A percentile compares a stretch with the other conserved stretches of the same genome.
These are phyloP conservation scores for Melospiza georgiana DNA, from an alignment of 2,113 vertebrate genomes.

Conservation along the genomic window DNA sequence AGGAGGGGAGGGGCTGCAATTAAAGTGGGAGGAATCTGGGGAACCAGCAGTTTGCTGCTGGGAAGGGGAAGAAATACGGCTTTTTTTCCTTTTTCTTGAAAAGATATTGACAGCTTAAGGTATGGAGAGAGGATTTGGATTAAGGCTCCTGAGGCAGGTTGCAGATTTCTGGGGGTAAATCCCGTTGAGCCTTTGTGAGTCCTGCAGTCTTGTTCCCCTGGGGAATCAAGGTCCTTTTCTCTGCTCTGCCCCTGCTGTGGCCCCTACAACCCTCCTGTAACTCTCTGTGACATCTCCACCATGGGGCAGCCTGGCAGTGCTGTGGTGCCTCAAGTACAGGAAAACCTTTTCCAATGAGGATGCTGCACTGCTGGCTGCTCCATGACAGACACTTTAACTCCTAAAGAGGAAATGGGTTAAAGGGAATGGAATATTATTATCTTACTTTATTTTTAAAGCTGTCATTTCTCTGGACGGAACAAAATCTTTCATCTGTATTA, in stretches of 20 bases:
- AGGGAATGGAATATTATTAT: neutral
- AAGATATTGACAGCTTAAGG: neutral
- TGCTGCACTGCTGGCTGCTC: neutral
- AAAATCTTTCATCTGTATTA: conserved; percentile 46
- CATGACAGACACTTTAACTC: neutral
- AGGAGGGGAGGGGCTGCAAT: neutral
- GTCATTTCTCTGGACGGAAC: neutral
- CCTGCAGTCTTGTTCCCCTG: neutral
- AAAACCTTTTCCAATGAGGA: neutral
- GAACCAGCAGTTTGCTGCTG: neutral
- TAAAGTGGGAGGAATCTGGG: neutral
- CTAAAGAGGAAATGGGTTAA: neutral
- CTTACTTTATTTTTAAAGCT: neutral
- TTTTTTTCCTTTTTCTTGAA: neutral
- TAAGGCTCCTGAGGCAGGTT: neutral
- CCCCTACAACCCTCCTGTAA: too few relatives aligned
- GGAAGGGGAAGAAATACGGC: rapidly evolving
- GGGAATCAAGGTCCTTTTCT: neutral
- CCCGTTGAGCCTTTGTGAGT: neutral
- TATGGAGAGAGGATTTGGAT: neutral
- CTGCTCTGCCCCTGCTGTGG: neutral
- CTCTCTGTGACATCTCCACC: neutral
- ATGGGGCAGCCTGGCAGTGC: rapidly evolving
- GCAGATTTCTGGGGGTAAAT: neutral
- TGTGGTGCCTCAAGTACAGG: neutral